Evolutionary conservation across 2,113 vertebrate genomes (phyloP), one percentile per base, ranked within the genome.

Genomic region (Hiodon tergisus): DNA sequence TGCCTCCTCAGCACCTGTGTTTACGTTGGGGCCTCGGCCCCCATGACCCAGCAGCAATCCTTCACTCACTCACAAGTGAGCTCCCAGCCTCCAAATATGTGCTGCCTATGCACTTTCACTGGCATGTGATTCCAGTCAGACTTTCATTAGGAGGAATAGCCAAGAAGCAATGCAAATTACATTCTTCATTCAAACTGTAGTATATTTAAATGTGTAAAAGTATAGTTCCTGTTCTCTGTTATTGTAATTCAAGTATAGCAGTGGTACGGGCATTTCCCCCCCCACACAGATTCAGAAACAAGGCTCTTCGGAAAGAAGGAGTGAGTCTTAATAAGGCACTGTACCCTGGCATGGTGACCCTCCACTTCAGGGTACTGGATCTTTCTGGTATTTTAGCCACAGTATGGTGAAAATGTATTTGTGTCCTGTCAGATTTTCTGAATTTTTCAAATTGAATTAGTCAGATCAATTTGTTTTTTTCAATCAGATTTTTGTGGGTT

Each of bases 1-100:
- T 82, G 84, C 86, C 88, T 87, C 90, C 89, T 85, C 83, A 89
- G 73, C 91, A 93, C 88, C 93, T 94, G 91, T 92, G 92, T 94
- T 94, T 93, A 93, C 90, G 83, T 86, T 92, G 89, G 88, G 88
- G 89, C 89, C 89, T 89, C 85, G 81, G 89, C 89, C 88, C 77
- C 69, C 73, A 46, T 80, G 87, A 87, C 85, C 87, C 86, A 59
- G 50, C 81, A 84, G 84, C 87, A 76, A 81, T 87, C 87, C 86
- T 83, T 93, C 90, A 85, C 87, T 87, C 84, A 63, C 78, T 86
- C 84, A 80, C 86, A 75, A 86, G 85, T 85, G 84, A 68, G 50
- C 82, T 85, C 79, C 89, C 85, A 87, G 88, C 86, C 83, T 84
- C 76, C 79, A 90, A 83, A 84, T 89, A 92, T 90, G 76, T 76